Percentiles rank a stretch among this genome's conserved stretches.
These are phyloP conservation scores for Alloplasta piceator DNA, from an alignment of 2,888 invertebrate species.

Conservation along the genomic window DNA sequence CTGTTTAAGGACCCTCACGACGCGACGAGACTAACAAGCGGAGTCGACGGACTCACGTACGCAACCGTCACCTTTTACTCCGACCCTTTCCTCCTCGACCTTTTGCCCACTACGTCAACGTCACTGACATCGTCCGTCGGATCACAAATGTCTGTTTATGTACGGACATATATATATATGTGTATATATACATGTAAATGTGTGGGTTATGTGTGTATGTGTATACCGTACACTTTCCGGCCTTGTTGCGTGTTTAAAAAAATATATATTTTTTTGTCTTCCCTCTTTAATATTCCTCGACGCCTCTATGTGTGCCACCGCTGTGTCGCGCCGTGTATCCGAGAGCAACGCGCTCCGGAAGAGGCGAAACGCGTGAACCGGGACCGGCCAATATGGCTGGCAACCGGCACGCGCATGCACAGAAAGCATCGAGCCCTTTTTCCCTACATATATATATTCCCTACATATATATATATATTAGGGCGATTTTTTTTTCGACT, in stretches of 20 bases:
- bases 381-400: constrained; percentile 64
- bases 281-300: constrained; percentile 33
- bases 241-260: constrained; percentile 2
- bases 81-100: constrained; percentile 16
- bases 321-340: constrained; percentile 31
- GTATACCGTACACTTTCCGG: constrained; percentile 36
- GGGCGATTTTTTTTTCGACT: too few species aligned
- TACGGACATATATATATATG: background rate
- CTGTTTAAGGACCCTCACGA: constrained; percentile 59
- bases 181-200: background rate
- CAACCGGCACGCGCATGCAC: constrained; percentile 65
- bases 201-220: background rate
- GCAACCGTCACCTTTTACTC: constrained; percentile 58
- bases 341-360: constrained; percentile 51
- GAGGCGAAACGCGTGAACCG: constrained; percentile 59
- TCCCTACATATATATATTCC: too few species aligned
- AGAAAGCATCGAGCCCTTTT: constrained; percentile 36
- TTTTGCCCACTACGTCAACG: constrained; percentile 52
- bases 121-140: constrained; percentile 53
- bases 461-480: too few species aligned
- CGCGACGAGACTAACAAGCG: constrained; percentile 63
- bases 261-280: background rate
- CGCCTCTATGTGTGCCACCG: constrained; percentile 25
- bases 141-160: constrained; percentile 13
- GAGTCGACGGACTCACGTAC: constrained; percentile 58